Base-by-base conservation (phyloP, 1,140 invertebrate genomes). In the Saxidomus purpurata region DNA sequence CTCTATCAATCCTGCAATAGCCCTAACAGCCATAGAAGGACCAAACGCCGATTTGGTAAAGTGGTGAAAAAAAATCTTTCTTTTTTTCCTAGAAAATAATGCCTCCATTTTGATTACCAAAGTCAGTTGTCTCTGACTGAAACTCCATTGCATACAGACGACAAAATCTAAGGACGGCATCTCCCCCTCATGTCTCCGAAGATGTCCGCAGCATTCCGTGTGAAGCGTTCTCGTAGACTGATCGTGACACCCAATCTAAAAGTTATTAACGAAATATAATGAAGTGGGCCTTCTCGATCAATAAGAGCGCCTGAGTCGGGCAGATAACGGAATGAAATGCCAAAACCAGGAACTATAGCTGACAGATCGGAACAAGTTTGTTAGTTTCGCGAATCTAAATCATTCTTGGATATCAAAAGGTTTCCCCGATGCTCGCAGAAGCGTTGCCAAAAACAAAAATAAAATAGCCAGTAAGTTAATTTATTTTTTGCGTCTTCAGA, bases 201-300 rank as follows among this genome's bases (percentile, higher is more conserved):
- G 40, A 85, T 85, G 83, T 74, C 69, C 83, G 67, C 40, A 67
- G 63, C 49, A 85, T 85, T 85, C 83, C 47, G 69, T 43, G 25
- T 85, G 83, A 85, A 49, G 61, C 55, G 76, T 81, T 88, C 34
- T 52, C 17, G 71, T 38, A 49, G 76, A 61, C 86, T 88, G 86
- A 80, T 69, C 86, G 77, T 88, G 86, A 88, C 86, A 88, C 63
- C 71, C 77, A 88, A 88, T 88, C 86, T 88, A 88, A 88, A 88
- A 88, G 71, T 88, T 88, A 88, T 88, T 88, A 88, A 88, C 74
- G 59, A 88, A 88, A 77, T 55, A 81, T 88, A 88, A 88, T 88
- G 86, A 88, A 88, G 86, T 88, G 52, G 55, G 47, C 19, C 55
- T 71, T 36, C 19, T 49, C 15, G 76, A 81, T 80, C 86, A 63